These are phyloP conservation scores for Gambelia wislizenii DNA, from an alignment of 2,797 vertebrate genomes.

Conservation along the genomic window DNA sequence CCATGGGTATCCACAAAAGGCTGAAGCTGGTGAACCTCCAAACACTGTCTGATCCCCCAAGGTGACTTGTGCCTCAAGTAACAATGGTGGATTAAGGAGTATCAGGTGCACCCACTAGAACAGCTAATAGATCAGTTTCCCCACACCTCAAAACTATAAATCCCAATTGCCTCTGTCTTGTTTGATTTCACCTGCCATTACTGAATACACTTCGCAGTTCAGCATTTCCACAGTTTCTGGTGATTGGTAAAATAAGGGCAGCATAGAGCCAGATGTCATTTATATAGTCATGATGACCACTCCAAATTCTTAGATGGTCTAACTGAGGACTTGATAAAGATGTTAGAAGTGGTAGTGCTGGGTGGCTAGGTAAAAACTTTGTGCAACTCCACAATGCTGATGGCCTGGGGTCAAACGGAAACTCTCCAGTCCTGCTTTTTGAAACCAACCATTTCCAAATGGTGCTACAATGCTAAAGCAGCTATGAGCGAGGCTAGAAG, in stretches of 20 bases:
- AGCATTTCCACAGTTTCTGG: neutral
- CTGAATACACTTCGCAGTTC: neutral
- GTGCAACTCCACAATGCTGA: neutral
- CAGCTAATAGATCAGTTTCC: neutral
- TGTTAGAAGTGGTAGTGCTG: neutral
- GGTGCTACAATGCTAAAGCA: neutral
- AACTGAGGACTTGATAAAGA: neutral
- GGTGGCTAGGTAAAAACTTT: neutral
- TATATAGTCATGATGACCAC: neutral
- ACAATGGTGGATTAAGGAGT: neutral
- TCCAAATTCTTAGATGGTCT: neutral
- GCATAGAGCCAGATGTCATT: neutral
- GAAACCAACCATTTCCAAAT: neutral
- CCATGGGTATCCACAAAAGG: neutral
- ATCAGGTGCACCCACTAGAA: neutral
- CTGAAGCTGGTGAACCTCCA: neutral
- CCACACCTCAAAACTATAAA: neutral
- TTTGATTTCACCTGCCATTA: neutral
- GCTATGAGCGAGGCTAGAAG: neutral
- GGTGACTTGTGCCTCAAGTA: neutral
- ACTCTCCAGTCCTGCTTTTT: neutral
- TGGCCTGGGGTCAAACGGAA: neutral
- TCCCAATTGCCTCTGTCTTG: neutral
- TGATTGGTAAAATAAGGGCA: neutral
- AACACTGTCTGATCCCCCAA: neutral